Evolutionary conservation across 2,113 vertebrate species (phyloP).

Genomic region (Chroicocephalus ridibundus): DNA sequence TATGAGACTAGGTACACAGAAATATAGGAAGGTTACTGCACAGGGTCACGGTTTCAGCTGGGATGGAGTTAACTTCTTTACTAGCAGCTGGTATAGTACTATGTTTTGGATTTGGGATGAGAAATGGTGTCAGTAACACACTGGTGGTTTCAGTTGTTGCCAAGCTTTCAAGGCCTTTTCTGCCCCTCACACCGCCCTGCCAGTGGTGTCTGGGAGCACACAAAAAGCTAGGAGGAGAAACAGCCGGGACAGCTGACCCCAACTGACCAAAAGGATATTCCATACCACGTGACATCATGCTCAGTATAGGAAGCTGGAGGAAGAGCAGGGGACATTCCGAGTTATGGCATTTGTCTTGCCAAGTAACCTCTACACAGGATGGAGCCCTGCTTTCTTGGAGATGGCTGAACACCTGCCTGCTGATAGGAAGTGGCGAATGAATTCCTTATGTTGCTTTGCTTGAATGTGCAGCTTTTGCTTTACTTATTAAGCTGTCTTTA

Average conservation of each 20-base stretch:
- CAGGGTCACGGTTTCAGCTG: background rate
- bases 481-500: background rate
- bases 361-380: background rate
- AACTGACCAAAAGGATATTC: background rate
- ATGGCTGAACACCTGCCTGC: background rate
- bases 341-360: background rate
- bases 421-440: background rate
- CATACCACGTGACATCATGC: background rate
- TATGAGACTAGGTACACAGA: background rate
- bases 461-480: background rate
- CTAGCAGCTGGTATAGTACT: background rate
- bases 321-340: background rate
- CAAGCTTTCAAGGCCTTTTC: background rate
- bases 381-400: background rate
- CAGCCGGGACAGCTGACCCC: background rate
- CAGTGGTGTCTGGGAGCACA: background rate
- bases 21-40: background rate
- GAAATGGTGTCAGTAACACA: background rate
- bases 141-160: background rate
- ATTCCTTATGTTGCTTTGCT: background rate
- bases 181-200: background rate
- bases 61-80: background rate
- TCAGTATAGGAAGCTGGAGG: background rate
- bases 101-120: background rate
- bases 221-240: background rate